These are phyloP conservation scores for Hydrotaea diabolus DNA, from an alignment of 2,888 invertebrate species.

Conservation along the genomic window DNA sequence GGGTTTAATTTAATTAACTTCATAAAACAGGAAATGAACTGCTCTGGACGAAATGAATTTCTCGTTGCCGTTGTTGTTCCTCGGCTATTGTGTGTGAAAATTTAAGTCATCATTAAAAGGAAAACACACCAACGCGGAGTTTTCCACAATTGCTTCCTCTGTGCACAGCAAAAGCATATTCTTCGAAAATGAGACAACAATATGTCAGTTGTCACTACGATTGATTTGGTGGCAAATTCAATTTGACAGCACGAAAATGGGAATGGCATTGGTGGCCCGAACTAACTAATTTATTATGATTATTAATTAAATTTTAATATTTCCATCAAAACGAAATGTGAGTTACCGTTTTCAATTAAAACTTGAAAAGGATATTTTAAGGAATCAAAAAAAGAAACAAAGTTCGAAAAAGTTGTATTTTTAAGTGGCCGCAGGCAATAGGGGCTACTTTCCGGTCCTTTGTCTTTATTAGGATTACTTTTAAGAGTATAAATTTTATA, in stretches of 20 bases:
- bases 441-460: no score
- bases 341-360: conserved; percentile 2
- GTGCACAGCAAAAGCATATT: no score
- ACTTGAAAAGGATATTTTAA: neutral
- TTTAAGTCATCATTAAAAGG: conserved; percentile 44
- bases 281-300: neutral
- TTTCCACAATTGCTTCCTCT: no score
- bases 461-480: no score
- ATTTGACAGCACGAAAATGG: conserved; percentile 15
- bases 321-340: neutral
- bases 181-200: neutral
- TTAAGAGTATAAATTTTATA: no score
- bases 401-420: no score
- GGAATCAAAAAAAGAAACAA: no score
- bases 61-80: neutral
- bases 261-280: neutral
- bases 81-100: conserved; percentile 1
- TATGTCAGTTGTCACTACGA: conserved; percentile 2
- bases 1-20: conserved; percentile 57
- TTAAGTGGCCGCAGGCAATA: no score
- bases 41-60: conserved; percentile 26
- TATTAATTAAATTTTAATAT: conserved; percentile 17
- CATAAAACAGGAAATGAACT: conserved; percentile 52
- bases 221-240: conserved; percentile 25
- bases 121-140: neutral